phyloP scores from a whole-genome alignment of 2,797 vertebrate genomes.

The Toxotes lorentzi region DNA sequence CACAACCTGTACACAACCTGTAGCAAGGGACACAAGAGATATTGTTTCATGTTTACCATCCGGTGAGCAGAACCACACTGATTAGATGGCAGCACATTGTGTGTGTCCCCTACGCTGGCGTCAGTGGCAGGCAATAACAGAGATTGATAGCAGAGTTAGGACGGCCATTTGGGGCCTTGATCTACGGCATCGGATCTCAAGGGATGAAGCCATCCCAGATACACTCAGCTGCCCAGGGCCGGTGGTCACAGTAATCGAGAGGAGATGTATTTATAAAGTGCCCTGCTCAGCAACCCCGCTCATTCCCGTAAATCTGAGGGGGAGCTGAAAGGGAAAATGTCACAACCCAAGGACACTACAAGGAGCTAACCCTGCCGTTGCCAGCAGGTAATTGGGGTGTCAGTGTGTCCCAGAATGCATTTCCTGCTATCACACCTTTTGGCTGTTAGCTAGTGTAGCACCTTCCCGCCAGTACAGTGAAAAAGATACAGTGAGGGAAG shows the following conservation, averaged over 20 bases:
- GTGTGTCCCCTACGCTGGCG: constrained; percentile 63
- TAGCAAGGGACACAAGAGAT: constrained; percentile 32
- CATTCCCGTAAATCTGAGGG: constrained; percentile 86
- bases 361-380: constrained; percentile 72
- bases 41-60: constrained; percentile 67
- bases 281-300: constrained; percentile 81
- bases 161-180: constrained; percentile 81
- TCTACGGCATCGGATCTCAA: constrained; percentile 72
- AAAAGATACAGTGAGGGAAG: constrained; percentile 19
- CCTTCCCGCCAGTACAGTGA: constrained; percentile 18
- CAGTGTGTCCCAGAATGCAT: constrained; percentile 68
- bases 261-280: constrained; percentile 88
- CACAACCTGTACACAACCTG: constrained; percentile 31
- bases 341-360: constrained; percentile 84
- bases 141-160: constrained; percentile 84
- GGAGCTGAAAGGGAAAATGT: constrained; percentile 80
- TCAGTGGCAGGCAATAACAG: constrained; percentile 78
- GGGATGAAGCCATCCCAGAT: constrained; percentile 84
- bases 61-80: constrained; percentile 61
- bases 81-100: constrained; percentile 74
- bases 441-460: constrained; percentile 33
- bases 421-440: constrained; percentile 61
- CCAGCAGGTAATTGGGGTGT: constrained; percentile 79
- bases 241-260: constrained; percentile 81
- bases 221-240: constrained; percentile 68